Percentiles rank a stretch among this genome's conserved stretches.
phyloP scores from a whole-genome alignment of 2,113 vertebrate genomes.

The Lanius ludovicianus region DNA sequence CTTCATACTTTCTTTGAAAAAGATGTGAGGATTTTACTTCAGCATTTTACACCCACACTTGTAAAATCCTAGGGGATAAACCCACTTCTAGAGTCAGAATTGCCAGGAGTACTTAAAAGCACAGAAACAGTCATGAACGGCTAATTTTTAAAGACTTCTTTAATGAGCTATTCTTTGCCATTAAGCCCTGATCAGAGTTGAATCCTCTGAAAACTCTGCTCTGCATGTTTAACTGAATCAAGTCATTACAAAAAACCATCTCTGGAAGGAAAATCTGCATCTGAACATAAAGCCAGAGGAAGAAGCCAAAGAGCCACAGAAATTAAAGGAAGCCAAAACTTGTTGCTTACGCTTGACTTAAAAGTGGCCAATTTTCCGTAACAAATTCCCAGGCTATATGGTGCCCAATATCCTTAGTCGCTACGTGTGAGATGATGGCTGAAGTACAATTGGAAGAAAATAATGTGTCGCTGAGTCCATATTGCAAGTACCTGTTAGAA shows the following conservation, averaged over 20 bases:
- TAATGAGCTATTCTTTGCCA: background rate
- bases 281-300: background rate
- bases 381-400: constrained; percentile 75
- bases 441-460: constrained; percentile 17
- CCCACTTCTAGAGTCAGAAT: background rate
- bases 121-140: background rate
- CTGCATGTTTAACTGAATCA: background rate
- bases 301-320: background rate
- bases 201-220: background rate
- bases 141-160: background rate
- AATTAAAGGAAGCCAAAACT: background rate
- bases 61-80: background rate
- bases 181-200: background rate
- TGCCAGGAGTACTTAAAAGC: background rate
- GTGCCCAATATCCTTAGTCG: constrained; percentile 63
- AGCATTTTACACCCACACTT: background rate
- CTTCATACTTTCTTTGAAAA: background rate
- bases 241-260: background rate
- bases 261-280: background rate
- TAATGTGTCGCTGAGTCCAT: constrained; percentile 25
- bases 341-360: constrained; percentile 50
- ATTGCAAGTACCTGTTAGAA: constrained; percentile 72
- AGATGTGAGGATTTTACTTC: background rate
- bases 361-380: constrained; percentile 68
- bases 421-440: constrained; percentile 35